Evolutionary conservation across 2,888 invertebrate genomes (phyloP), one percentile per base, ranked within the genome.

Genomic region (Nemapogon koenigi): DNA sequence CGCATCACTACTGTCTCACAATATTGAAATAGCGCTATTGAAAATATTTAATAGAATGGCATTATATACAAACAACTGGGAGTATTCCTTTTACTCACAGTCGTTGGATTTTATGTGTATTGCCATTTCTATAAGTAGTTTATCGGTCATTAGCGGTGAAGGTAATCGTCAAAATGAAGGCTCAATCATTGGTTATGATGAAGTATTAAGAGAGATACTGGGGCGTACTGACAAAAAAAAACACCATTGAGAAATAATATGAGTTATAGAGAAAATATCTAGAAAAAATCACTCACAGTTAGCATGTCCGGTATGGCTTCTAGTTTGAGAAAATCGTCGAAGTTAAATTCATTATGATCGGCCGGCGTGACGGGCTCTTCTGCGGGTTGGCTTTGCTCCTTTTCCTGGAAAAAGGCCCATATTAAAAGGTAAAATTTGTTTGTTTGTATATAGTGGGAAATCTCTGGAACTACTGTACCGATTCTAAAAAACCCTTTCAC

Each of bases 251-350:
- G 4, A 27, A 4, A 6, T 27, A 27, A 7, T 6, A 4, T 4
- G 28, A 7, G 4, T 27, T 7, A 27, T 6, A n/a, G 6, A 4
- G 4, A 14, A 7, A 22, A 7, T 22, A 22, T 22, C 6, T 7
- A 22, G 10, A 22, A 22, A 22, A 22, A 22, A 22, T 22, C n/a
- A 59, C 79, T 75, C 62, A 90, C 90, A 48, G 88, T 83, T 16
- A 90, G 72, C 35, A 89, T 76, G 36, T 87, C 88, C 30, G 89
- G 87, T 52, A 93, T 84, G 42, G 84, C 79, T 55, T 93, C 92
- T 50, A 88, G 84, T 55, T 91, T 90, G 46, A 94, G 83, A 58
- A 94, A 90, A 47, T 90, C 91, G 53, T 94, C 93, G 45, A 94
- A 83, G 68, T 91, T 91, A 60, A 92, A 91, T 50, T 86, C 81